Evolutionary conservation across 2,888 invertebrate genomes (phyloP).

Genomic region (Cryptocephalus primarius): DNA sequence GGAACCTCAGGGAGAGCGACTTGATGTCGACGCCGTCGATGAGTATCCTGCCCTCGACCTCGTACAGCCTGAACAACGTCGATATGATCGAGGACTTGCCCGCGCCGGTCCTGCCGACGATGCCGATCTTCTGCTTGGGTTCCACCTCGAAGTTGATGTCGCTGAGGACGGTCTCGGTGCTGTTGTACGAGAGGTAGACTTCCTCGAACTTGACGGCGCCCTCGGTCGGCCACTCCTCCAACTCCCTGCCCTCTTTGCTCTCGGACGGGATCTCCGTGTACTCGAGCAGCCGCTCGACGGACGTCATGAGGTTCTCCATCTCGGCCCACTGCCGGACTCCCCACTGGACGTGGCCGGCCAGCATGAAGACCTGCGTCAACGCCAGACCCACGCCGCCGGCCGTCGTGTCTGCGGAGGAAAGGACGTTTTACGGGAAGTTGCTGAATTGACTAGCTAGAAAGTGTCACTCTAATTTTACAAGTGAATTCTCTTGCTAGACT

Average conservation of each 20-base stretch:
- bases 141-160: constrained; percentile 55
- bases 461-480: too few relatives aligned
- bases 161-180: constrained; percentile 61
- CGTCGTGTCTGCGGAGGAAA: constrained; percentile 18
- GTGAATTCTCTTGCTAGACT: too few relatives aligned
- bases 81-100: constrained; percentile 69
- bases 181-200: constrained; percentile 60
- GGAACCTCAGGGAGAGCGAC: constrained; percentile 56
- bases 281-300: constrained; percentile 66
- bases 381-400: constrained; percentile 41
- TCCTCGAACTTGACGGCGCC: constrained; percentile 57
- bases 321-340: constrained; percentile 77
- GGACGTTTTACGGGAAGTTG: too few relatives aligned
- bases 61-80: constrained; percentile 69
- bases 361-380: constrained; percentile 68
- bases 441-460: too few relatives aligned
- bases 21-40: constrained; percentile 69
- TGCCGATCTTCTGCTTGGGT: constrained; percentile 60
- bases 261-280: constrained; percentile 39
- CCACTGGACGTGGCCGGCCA: constrained; percentile 57
- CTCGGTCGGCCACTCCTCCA: constrained; percentile 58
- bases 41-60: constrained; percentile 60
- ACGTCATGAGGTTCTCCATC: constrained; percentile 68
- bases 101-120: constrained; percentile 77
- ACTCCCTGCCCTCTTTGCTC: constrained; percentile 35